Conservation (phyloP, 1,140 invertebrate genomes). For the Zaprionus nigranus region DNA sequence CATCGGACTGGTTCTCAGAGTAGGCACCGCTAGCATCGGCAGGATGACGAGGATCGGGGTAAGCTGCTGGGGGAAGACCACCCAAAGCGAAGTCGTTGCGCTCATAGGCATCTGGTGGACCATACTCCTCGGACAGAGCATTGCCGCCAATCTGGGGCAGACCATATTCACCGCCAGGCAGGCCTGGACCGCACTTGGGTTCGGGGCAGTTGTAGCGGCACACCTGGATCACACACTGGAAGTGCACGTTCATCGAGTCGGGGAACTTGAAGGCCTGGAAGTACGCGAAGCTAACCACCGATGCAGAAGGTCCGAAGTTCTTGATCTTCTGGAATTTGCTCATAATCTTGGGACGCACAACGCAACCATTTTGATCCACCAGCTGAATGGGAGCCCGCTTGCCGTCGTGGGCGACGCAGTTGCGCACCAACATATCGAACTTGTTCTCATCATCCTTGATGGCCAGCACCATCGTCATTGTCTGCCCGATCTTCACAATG, state of each 20-base stretch:
- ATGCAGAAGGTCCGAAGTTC: conserved; percentile 96
- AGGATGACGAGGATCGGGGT: conserved; percentile 92
- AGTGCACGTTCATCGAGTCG: conserved; percentile 98
- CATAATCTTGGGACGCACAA: conserved; percentile 97
- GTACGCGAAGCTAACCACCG: conserved; percentile 96
- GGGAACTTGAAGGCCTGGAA: conserved; percentile 99
- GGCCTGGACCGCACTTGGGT: conserved; percentile 91
- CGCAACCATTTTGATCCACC: conserved; percentile 96
- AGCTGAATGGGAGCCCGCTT: conserved; percentile 96
- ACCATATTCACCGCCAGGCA: conserved; percentile 88
- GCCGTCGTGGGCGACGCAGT: conserved; percentile 97
- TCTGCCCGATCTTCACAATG: conserved; percentile 97
- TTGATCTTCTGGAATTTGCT: conserved; percentile 97
- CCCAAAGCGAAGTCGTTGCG: conserved; percentile 90
- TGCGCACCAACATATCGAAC: conserved; percentile 97
- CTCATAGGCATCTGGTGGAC: conserved; percentile 87
- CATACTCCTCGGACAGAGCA: conserved; percentile 88
- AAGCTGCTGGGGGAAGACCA: conserved; percentile 90
- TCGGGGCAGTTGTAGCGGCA: conserved; percentile 97
- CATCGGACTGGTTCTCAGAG: conserved; percentile 91
- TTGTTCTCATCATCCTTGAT: conserved; percentile 98
- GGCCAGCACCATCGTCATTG: conserved; percentile 97
- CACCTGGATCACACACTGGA: conserved; percentile 98
- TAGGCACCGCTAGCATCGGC: conserved; percentile 90
- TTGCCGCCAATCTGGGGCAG: conserved; percentile 87